Base-by-base conservation (phyloP, 2,113 vertebrate genomes). In the Cyanistes caeruleus region DNA sequence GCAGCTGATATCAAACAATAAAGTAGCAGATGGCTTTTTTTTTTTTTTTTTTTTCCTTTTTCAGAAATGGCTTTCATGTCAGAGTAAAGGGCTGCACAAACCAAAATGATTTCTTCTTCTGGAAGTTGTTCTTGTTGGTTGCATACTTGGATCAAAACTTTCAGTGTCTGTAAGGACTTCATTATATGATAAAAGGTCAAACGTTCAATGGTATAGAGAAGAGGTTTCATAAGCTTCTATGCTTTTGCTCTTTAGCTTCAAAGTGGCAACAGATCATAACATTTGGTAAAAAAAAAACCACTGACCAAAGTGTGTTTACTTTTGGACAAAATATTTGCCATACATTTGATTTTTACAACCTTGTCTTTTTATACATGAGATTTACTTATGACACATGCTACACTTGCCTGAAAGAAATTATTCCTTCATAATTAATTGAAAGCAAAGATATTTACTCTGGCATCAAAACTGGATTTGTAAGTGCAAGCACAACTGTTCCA, bases 1-100 rank as follows among this genome's bases (percentile, higher is more conserved):
- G 65, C 59, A 0, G 19, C 77, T 94, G 92, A 94, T 96, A 97
- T 85, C 91, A 79, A 93, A 94, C 87, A 97, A 95, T 93, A 92
- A 96, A 94, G 49, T 58, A 94, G 75, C 87, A 95, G 94, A 96
- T 95, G 91, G 81, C 51, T 93, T 39, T 39, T 72, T 68, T 80
- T 69, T 93, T 72, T 83, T 85, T 77, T 91, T 91, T 77, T 80
- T 90, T 39, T 39, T 39, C 10, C 37, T 39, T 39, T 85, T 73
- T 56, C 51, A 84, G 60, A 90, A 97, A 93, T 84, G 55, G 74
- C 60, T 97, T 94, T 94, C 80, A 72, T 73, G 72, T 82, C 87
- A 96, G 51, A 96, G 44, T 44, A 90, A 89, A 89, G 69, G 85
- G 70, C 93, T 80, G n/a, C 25, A 84, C 21, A 93, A 94, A 83